Conservation (phyloP, 2,888 invertebrate genomes). For the Chymomyza fuscimana region DNA sequence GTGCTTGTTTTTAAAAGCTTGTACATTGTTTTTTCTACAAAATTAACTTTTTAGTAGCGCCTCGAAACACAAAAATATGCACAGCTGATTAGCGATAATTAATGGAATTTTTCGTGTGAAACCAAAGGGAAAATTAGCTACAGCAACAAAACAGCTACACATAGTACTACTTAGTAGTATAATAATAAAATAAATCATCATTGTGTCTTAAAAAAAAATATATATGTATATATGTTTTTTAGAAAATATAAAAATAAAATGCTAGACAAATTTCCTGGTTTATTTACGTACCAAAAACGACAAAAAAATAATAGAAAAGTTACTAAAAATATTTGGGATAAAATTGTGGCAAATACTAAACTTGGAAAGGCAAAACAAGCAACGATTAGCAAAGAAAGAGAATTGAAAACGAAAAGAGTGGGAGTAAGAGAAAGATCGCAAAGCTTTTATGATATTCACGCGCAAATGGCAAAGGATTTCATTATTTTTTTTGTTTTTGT, state of each 20-base stretch:
- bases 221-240: not conserved
- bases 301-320: conserved; percentile 57
- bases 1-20: too few species aligned
- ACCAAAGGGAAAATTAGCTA: not conserved
- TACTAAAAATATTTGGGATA: not conserved
- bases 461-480: not conserved
- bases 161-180: not conserved
- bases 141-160: not conserved
- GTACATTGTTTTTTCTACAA: not conserved
- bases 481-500: not conserved
- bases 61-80: not conserved
- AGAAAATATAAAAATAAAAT: not conserved
- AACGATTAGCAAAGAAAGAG: not conserved
- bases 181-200: not conserved
- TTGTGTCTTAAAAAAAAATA: not conserved
- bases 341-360: not conserved
- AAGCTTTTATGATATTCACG: not conserved
- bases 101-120: conserved; percentile 3
- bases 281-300: conserved; percentile 63
- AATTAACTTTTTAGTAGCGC: not conserved
- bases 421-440: not conserved
- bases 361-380: not conserved
- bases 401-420: not conserved
- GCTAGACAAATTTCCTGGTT: conserved; percentile 47
- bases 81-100: not conserved